Conservation (phyloP, 2,888 invertebrate species). For the Agapetus fuscipes region DNA sequence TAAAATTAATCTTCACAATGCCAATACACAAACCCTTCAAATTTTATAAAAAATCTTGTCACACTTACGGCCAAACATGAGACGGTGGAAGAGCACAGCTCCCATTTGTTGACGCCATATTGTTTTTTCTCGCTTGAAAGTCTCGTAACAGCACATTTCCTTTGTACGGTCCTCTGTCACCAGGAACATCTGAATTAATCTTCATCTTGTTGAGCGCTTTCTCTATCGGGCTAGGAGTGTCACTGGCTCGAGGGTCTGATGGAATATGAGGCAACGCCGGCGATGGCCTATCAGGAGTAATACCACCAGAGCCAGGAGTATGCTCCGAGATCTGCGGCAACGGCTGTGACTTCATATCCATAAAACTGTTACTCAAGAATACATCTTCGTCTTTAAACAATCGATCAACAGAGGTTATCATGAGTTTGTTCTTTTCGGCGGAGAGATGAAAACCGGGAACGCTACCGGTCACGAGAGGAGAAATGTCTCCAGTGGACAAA, state of each 20-base stretch:
- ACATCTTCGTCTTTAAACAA: slow-evolving; percentile 75
- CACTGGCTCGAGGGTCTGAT: not conserved
- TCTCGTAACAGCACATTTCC: slow-evolving; percentile 14
- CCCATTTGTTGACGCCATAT: not conserved
- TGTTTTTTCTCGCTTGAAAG: slow-evolving; percentile 18
- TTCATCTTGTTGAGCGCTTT: slow-evolving; percentile 8
- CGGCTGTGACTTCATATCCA: slow-evolving; percentile 24
- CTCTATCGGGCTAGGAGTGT: slow-evolving; percentile 6
- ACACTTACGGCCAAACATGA: too few relatives aligned
- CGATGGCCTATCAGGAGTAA: slow-evolving; percentile 15
- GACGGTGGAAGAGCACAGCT: too few relatives aligned
- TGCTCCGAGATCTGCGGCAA: slow-evolving; percentile 21
- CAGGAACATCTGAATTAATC: not conserved
- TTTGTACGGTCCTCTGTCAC: slow-evolving; percentile 2
- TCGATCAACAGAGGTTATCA: slow-evolving; percentile 87
- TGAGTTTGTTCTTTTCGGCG: slow-evolving; percentile 64
- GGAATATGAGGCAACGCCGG: not conserved
- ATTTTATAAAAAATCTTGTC: too few relatives aligned
- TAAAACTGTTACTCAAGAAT: slow-evolving; percentile 55
- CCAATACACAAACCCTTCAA: too few relatives aligned
- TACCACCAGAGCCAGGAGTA: slow-evolving; percentile 17
- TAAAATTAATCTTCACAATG: too few relatives aligned
- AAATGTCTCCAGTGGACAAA: slow-evolving; percentile 53
- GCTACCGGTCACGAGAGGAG: slow-evolving; percentile 6
- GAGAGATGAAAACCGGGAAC: slow-evolving; percentile 72